A percentile compares a stretch with the other conserved stretches of the same genome.
Evolutionary conservation across 1,140 invertebrate species (phyloP).

Genomic region (Pteromalus puparum): DNA sequence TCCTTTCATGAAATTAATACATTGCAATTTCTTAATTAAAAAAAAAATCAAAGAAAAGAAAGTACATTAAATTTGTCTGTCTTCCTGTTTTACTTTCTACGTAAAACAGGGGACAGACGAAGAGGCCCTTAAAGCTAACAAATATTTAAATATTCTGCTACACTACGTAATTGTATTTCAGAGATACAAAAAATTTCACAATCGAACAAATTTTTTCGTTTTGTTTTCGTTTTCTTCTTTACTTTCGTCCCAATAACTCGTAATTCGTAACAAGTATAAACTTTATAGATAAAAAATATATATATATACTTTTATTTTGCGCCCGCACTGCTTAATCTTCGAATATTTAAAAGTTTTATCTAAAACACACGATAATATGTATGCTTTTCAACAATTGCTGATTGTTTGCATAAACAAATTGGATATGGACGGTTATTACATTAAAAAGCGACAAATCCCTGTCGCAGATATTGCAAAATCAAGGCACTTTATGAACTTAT

Average conservation of each 20-base stretch:
- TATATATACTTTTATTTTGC: slow-evolving; percentile 56
- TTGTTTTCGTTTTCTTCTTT: slow-evolving; percentile 40
- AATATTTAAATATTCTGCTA: slow-evolving; percentile 61
- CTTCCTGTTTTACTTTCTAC: slow-evolving; percentile 41
- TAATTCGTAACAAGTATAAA: slow-evolving; percentile 72
- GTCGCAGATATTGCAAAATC: slow-evolving; percentile 58
- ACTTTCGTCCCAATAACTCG: slow-evolving; percentile 58
- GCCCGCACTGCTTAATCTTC: slow-evolving; percentile 53
- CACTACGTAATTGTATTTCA: slow-evolving; percentile 57
- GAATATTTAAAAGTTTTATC: slow-evolving; percentile 58
- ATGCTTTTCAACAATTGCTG: slow-evolving; percentile 65
- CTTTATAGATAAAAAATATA: slow-evolving; percentile 70
- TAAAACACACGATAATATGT: slow-evolving; percentile 62
- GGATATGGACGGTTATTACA: slow-evolving; percentile 71
- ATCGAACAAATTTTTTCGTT: slow-evolving; percentile 63
- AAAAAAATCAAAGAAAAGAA: slow-evolving; percentile 51
- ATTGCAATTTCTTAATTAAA: slow-evolving; percentile 49
- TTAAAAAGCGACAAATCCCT: slow-evolving; percentile 60
- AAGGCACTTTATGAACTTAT: slow-evolving; percentile 63
- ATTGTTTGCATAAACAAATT: slow-evolving; percentile 66
- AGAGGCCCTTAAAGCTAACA: slow-evolving; percentile 60
- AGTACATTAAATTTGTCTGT: slow-evolving; percentile 50
- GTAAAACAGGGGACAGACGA: slow-evolving; percentile 50
- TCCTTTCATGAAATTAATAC: slow-evolving; percentile 52
- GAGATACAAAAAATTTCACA: slow-evolving; percentile 67